Base-by-base conservation (phyloP, 2,797 vertebrate genomes). In the Taenioides sp. region DNA sequence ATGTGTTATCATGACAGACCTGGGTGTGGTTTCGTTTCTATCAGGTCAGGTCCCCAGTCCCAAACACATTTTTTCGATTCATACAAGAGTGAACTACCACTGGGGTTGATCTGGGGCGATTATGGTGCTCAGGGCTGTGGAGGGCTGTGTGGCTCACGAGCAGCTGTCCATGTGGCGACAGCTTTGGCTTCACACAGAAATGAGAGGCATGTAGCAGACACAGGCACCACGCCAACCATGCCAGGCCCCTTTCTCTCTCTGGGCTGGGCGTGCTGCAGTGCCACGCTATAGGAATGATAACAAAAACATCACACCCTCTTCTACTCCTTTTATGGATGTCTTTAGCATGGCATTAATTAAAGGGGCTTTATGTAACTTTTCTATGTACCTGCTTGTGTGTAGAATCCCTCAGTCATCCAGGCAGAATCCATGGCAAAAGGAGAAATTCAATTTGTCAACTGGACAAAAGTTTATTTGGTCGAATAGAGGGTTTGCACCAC, bases 131-230 rank as follows among this genome's bases (percentile, higher is more conserved):
- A 78, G 81, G 75, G 81, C 86, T 85, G 83, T 82, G 78, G 69
- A 43, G 69, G 78, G 79, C 72, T 79, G 71, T 50, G 34, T 37
- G 34, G 34, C 83, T 70, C 83, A 49, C 87, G 92, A 92, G 91
- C 95, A 95, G 94, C 94, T 95, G 95, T 94, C 94, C 86, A 91
- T 83, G 76, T 83, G 87, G 81, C 88, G 92, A 94, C 94, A 94
- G 90, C 90, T 90, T 80, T 76, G 85, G 92, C 86, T 84, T 88
- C 88, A 90, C 89, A 87, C 85, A 89, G 90, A 93, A 86, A 89
- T 88, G 91, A 88, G 88, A 92, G 86, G 91, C 89, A 93, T 94
- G 89, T 91, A 88, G 31, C 75, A 83, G 85, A 64, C 80, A 59
- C 12, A 12, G 78, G 90, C 87, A 70, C 67, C 27, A n/a, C 76